These are phyloP conservation scores for Patagioenas fasciata DNA, from an alignment of 2,113 vertebrate species.

Conservation along the genomic window DNA sequence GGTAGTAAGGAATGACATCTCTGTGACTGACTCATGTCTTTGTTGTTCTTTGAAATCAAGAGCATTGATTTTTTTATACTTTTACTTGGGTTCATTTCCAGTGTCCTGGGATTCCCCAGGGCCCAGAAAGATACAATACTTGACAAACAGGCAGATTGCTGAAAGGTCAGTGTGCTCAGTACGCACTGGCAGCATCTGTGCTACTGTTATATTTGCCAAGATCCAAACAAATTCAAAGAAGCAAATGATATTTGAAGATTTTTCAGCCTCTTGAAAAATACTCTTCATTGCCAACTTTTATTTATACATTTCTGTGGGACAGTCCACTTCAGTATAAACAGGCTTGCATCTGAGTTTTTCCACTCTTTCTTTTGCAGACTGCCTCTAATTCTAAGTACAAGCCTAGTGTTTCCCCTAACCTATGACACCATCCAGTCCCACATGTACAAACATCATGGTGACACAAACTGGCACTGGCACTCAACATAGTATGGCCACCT, in stretches of 20 bases:
- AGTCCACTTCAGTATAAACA: not conserved
- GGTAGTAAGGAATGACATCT: not conserved
- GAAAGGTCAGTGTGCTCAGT: not conserved
- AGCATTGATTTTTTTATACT: conserved; percentile 42
- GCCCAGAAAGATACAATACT: not conserved
- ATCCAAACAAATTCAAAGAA: not conserved
- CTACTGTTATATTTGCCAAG: not conserved
- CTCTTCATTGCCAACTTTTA: not conserved
- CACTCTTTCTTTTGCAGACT: not conserved
- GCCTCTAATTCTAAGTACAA: not conserved
- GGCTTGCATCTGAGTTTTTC: not conserved
- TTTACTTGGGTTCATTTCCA: not conserved
- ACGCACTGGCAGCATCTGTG: not conserved
- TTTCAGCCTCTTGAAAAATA: not conserved
- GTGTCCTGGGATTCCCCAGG: not conserved
- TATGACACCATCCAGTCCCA: not conserved
- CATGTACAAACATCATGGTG: accelerated
- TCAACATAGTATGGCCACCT: not conserved
- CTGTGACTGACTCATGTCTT: conserved; percentile 19
- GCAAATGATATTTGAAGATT: not conserved
- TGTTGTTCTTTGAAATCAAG: conserved; percentile 33
- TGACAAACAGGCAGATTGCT: not conserved
- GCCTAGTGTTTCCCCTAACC: not conserved
- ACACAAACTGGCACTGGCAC: not conserved
- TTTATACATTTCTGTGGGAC: not conserved